Evolutionary conservation across 2,888 invertebrate species (phyloP).

Genomic region (Sminthurinus aureus): DNA sequence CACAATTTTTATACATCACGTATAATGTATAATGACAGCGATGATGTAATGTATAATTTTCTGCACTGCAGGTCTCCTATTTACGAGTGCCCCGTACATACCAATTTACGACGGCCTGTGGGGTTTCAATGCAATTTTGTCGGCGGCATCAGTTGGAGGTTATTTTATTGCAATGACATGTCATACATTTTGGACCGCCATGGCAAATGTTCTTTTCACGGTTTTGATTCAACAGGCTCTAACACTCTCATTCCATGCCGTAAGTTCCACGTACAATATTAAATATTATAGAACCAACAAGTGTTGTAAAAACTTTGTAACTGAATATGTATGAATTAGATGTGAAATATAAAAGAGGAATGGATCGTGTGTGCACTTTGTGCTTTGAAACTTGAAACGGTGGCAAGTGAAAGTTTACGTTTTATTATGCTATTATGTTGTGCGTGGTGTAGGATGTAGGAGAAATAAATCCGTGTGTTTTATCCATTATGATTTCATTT

Average conservation of each 20-base stretch:
- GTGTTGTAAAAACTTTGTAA: too few relatives aligned
- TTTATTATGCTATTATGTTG: too few relatives aligned
- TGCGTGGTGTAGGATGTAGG: too few relatives aligned
- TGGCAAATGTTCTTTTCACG: constrained; percentile 63
- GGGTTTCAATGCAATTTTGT: constrained; percentile 65
- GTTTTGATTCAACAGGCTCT: constrained; percentile 62
- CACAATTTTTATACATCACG: too few relatives aligned
- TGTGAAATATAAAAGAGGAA: too few relatives aligned
- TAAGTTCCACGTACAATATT: constrained; percentile 50
- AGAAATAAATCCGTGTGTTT: background rate
- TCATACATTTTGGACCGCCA: constrained; percentile 61
- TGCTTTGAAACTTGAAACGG: too few relatives aligned
- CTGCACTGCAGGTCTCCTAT: constrained; percentile 46
- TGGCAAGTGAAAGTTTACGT: too few relatives aligned
- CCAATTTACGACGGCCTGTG: constrained; percentile 64
- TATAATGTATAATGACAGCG: background rate
- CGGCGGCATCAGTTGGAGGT: constrained; percentile 63
- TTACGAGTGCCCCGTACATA: constrained; percentile 51
- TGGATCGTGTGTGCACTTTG: too few relatives aligned
- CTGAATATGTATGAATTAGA: too few relatives aligned
- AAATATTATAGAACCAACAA: too few relatives aligned
- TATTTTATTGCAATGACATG: constrained; percentile 63
- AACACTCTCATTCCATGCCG: constrained; percentile 61
- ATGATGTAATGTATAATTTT: background rate
- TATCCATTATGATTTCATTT: too few relatives aligned